Base-by-base conservation (phyloP, 2,113 vertebrate species). In the Aspidoscelis tigris region DNA sequence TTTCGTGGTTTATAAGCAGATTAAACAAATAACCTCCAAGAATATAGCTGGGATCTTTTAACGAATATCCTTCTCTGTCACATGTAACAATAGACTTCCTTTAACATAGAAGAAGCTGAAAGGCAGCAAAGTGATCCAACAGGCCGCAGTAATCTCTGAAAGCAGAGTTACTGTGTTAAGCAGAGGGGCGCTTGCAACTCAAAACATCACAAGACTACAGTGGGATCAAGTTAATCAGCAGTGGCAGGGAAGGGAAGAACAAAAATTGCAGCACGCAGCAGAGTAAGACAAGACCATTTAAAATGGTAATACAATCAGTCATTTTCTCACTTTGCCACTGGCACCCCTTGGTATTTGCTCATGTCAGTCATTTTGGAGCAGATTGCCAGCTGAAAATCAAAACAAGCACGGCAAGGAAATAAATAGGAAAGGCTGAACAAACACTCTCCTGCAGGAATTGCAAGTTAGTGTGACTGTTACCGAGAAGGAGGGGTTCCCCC, bases 381-480 rank as follows among this genome's bases (percentile, higher is more conserved):
- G 88, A 76, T 86, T 94, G 91, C 91, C 89, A 92, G 84, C 39
- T 83, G 86, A 81, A 85, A 85, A 93, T 84, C 92, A 90, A 94
- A 95, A 94, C 86, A 93, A 91, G 77, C 83, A 71, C 24, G 80
- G 83, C 91, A 91, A 86, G 89, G 85, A 93, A 93, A 93, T 94
- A 94, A 94, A 95, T 88, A 89, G 0, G 1, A 24, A 55, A 84
- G 69, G 88, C 81, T 71, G 81, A 89, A 80, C 89, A 92, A 93
- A 93, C 76, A 41, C 14, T 72, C 41, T 80, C 14, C 26, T 79
- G 50, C 78, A 82, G 90, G 50, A 92, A 58, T 7, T 0, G 0
- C 44, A 89, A 76, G 33, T 72, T 53, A 78, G 53, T 2, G 2
- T 86, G 90, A 90, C 75, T 86, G 89, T 88, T 79, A 20, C 55